Base-by-base conservation (phyloP, 2,113 vertebrate species). In the Melanostigma gelatinosum region DNA sequence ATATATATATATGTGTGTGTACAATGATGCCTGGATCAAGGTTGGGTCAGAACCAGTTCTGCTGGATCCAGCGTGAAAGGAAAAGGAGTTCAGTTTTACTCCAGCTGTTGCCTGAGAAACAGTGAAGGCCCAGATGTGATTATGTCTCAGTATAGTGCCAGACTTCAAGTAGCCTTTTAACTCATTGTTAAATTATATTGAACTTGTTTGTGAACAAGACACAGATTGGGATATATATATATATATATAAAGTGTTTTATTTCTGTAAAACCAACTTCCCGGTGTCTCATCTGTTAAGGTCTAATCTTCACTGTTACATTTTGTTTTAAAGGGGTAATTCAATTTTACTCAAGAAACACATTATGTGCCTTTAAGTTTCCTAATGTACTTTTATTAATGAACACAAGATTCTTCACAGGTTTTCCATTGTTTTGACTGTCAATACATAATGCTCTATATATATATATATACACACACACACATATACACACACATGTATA, bases 131-230 rank as follows among this genome's bases (percentile, higher is more conserved):
- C 93, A 90, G 77, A 87, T 94, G 87, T 94, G 93, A 95, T 94
- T 94, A 76, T 94, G 91, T 94, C 91, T 93, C 90, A 76, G 80
- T 87, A 90, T 96, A 94, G 95, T 96, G 94, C 95, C 96, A 97
- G 95, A 94, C 92, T 91, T 94, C 79, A 91, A 91, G 84, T 92
- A 94, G 93, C 91, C 94, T 95, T 91, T 90, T 88, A 85, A 94
- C 75, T 86, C 88, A 77, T 93, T 88, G 88, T 91, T 94, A 94
- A 90, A 92, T 93, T 92, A 94, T 94, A 93, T 94, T 91, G 89
- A 93, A 93, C 85, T 93, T 92, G 93, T 95, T 94, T 94, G 80
- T 89, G 83, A 90, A 89, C 87, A 84, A 86, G 74, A 80, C 77
- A 87, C 34, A 81, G 73, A 90, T 75, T 85, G n/a, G 86, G 86